These are phyloP conservation scores for Clavelina lepadiformis DNA, from an alignment of 23 tunicate genomes.

Conservation along the genomic window DNA sequence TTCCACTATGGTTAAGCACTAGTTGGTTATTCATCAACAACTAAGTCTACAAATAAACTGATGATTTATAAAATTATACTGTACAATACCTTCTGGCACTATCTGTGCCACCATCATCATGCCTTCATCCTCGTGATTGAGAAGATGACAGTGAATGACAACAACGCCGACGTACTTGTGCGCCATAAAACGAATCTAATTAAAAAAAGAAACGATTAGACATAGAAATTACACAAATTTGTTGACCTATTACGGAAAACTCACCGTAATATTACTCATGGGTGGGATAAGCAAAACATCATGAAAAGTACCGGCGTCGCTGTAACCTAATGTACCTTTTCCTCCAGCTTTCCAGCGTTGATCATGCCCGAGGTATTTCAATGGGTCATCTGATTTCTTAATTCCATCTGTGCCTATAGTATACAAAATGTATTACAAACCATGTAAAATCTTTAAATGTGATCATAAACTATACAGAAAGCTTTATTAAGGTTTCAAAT, in stretches of 20 bases:
- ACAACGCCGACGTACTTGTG: constrained; percentile 44
- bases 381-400: too few relatives aligned
- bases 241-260: neutral
- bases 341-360: constrained; percentile 18
- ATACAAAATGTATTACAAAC: neutral
- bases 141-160: constrained; percentile 53
- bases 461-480: neutral
- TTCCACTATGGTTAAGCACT: too few relatives aligned
- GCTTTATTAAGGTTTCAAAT: neutral
- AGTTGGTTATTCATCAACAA: too few relatives aligned
- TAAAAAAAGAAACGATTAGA: constrained; percentile 4
- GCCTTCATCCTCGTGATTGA: constrained; percentile 45
- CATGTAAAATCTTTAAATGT: too few relatives aligned
- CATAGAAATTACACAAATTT: too few relatives aligned
- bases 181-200: constrained; percentile 29
- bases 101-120: constrained; percentile 61
- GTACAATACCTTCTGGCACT: constrained; percentile 8
- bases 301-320: constrained; percentile 18
- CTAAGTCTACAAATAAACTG: too few relatives aligned
- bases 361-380: constrained; percentile 36
- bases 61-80: too few relatives aligned
- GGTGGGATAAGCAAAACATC: constrained; percentile 56
- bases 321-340: constrained; percentile 33
- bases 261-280: constrained; percentile 53
- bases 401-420: too few relatives aligned